phyloP scores from a whole-genome alignment of 2,113 vertebrate species.

The Leucoraja erinaceus region DNA sequence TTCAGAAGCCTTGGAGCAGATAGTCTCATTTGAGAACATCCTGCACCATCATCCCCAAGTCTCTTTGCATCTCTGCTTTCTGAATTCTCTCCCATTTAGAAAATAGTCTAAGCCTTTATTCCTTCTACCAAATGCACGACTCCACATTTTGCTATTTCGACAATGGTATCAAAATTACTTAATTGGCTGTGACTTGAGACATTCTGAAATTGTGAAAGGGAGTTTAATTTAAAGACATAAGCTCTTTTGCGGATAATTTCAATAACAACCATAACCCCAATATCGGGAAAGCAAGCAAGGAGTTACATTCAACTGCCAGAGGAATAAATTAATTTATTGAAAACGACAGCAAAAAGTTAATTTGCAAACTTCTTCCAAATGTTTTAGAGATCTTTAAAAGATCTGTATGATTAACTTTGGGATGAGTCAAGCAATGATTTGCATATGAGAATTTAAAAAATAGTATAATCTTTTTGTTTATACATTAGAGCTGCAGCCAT shows the following conservation, averaged over 20 bases:
- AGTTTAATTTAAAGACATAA: neutral
- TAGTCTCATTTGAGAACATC: too few relatives aligned
- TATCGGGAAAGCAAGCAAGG: neutral
- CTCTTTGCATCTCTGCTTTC: too few relatives aligned
- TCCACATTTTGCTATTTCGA: too few relatives aligned
- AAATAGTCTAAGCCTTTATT: too few relatives aligned
- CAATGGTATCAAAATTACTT: too few relatives aligned
- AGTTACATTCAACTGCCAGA: neutral
- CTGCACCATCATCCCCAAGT: too few relatives aligned
- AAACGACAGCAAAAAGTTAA: neutral
- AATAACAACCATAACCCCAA: neutral
- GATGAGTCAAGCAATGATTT: neutral
- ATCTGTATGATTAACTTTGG: neutral
- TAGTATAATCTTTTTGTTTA: constrained; percentile 7
- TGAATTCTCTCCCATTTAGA: too few relatives aligned
- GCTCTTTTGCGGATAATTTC: neutral
- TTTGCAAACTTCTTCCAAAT: constrained; percentile 2
- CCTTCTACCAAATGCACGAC: too few relatives aligned
- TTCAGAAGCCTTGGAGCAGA: too few relatives aligned
- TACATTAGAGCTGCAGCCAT: constrained; percentile 9
- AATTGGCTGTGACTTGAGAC: neutral
- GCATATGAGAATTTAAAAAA: neutral
- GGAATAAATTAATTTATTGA: neutral
- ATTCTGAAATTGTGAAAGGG: neutral
- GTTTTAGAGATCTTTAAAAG: constrained; percentile 19